Evolutionary conservation across 2,797 vertebrate genomes (phyloP), one percentile per base, ranked within the genome.

Genomic region (Zalophus californianus): DNA sequence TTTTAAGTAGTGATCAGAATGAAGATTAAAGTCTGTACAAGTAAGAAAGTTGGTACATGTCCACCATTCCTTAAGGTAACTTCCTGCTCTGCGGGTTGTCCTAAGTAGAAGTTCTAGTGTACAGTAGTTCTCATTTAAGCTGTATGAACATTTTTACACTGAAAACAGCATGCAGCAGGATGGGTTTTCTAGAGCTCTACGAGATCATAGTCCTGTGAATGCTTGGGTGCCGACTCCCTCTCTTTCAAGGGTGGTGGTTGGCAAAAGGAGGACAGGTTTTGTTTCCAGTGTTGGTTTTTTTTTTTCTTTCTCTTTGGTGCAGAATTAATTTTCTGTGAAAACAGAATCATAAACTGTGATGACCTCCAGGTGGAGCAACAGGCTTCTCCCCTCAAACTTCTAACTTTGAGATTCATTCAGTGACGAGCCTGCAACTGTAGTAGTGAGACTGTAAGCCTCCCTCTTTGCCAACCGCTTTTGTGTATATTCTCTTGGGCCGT

Each of bases 311-410:
- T 23, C 32, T 21, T 60, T 73, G 18, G 13, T 85, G 32, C 27
- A 68, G 25, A 92, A n/a, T 78, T 92, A 70, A 32, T 83, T 97
- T 95, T 82, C 12, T 18, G 2, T 95, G 41, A 77, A 91, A 95
- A 89, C 38, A 73, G 29, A 87, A 16, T 78, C 20, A 58, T 77
- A n/a, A 70, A 56, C 72, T 86, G 9, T 90, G 88, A 88, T 3
- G 58, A 92, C 13, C 48, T 93, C 44, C 29, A 75, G 56, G 13
- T 56, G 14, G 79, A 90, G 38, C 92, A 78, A 14, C 15, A 32
- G 44, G 83, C 4, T 41, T 64, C 38, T 90, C 58, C 21, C 68
- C 50, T 4, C 32, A 82, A 15, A 56, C 25, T 64, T 73, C 29
- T 52, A 21, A 56, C 48, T 78, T 66, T 21, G 21, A 23, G 23